phyloP scores from a whole-genome alignment of 2,888 invertebrate species.

The Nephrotoma guestfalica region DNA sequence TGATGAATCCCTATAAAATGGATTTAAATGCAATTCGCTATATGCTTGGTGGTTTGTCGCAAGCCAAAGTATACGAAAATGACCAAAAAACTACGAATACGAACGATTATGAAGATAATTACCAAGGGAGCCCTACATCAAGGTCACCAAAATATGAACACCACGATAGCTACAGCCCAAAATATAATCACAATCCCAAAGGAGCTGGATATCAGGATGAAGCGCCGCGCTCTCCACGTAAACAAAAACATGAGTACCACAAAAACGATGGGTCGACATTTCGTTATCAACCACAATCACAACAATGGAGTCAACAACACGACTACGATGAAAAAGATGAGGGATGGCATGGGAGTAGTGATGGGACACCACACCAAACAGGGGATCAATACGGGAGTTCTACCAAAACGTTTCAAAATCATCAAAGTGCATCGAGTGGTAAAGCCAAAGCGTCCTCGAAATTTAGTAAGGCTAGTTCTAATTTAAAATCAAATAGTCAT shows the following conservation, averaged over 20 bases:
- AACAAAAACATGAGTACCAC: background rate
- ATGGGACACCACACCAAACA: background rate
- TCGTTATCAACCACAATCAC: background rate
- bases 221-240: background rate
- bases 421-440: background rate
- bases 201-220: constrained; percentile 29
- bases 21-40: constrained; percentile 27
- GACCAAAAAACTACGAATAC: background rate
- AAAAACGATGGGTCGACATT: background rate
- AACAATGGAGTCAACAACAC: background rate
- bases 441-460: background rate
- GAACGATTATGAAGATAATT: background rate
- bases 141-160: constrained; percentile 15
- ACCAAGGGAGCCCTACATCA: background rate
- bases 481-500: background rate
- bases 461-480: background rate
- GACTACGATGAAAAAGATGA: background rate
- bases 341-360: background rate
- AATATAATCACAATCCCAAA: constrained; percentile 30
- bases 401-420: background rate
- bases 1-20: constrained; percentile 38
- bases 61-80: constrained; percentile 7
- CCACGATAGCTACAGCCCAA: constrained; percentile 29
- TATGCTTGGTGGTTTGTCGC: constrained; percentile 8
- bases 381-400: background rate